Conservation (phyloP, 2,888 invertebrate genomes). For the Merodon equestris region DNA sequence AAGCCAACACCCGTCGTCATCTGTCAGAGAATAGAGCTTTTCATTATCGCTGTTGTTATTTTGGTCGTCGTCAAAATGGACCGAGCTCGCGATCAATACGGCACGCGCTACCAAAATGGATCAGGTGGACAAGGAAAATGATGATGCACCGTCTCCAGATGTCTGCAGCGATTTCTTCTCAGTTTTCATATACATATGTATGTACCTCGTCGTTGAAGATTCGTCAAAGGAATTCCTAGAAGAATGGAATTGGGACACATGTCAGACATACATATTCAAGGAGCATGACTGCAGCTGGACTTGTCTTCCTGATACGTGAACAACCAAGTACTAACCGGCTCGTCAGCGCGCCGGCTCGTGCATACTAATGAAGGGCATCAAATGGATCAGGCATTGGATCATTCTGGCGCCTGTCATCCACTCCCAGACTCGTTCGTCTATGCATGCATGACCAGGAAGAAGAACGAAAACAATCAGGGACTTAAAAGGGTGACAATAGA, state of each 20-base stretch:
- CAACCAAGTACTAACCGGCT: background rate
- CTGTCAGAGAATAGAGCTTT: constrained; percentile 20
- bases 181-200: constrained; percentile 21
- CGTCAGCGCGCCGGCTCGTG: constrained; percentile 21
- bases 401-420: constrained; percentile 45
- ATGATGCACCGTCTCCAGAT: constrained; percentile 44
- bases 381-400: constrained; percentile 35
- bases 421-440: constrained; percentile 22
- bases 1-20: constrained; percentile 18
- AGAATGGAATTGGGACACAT: constrained; percentile 3
- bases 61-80: constrained; percentile 35
- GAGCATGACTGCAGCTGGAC: constrained; percentile 39
- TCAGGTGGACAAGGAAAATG: constrained; percentile 21
- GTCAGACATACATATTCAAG: constrained; percentile 44
- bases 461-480: background rate
- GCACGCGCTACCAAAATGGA: constrained; percentile 44
- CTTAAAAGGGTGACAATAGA: constrained; percentile 38
- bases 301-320: constrained; percentile 29
- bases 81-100: constrained; percentile 31
- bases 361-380: constrained; percentile 47
- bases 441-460: constrained; percentile 5
- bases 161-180: constrained; percentile 38
- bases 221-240: constrained; percentile 5
- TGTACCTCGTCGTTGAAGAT: constrained; percentile 16
- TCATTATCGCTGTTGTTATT: no score